phyloP scores from a whole-genome alignment of 2,888 invertebrate genomes.

The Catonia carolina region DNA sequence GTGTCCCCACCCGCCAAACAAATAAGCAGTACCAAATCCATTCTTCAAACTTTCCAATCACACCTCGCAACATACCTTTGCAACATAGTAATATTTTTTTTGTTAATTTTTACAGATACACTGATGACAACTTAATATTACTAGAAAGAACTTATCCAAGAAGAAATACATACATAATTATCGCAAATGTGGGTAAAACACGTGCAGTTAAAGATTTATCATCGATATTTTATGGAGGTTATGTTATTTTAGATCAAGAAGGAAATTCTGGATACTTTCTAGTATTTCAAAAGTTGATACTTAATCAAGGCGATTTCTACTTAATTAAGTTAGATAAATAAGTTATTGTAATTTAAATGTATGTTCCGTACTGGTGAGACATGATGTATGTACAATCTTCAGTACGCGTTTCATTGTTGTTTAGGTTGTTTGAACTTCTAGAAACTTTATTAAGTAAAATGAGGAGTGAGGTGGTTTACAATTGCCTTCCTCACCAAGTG shows the following conservation, averaged over 20 bases:
- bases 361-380: no score
- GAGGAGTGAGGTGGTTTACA: no score
- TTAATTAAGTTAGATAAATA: slow-evolving; percentile 56
- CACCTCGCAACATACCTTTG: neutral
- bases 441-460: no score
- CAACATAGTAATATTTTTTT: neutral
- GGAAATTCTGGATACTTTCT: slow-evolving; percentile 44
- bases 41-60: no score
- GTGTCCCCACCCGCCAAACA: no score
- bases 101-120: slow-evolving; percentile 43
- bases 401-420: no score
- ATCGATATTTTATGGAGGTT: slow-evolving; percentile 67
- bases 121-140: slow-evolving; percentile 57
- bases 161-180: slow-evolving; percentile 65
- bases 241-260: slow-evolving; percentile 46
- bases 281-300: slow-evolving; percentile 49
- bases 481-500: no score
- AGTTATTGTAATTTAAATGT: no score
- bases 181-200: slow-evolving; percentile 61
- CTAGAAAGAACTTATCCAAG: slow-evolving; percentile 73
- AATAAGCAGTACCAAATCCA: no score
- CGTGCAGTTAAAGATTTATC: slow-evolving; percentile 63
- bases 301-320: slow-evolving; percentile 55
- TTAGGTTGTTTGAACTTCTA: no score
- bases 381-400: no score